Conservation (phyloP, 2,888 invertebrate genomes). For the Tethea ocularis region DNA sequence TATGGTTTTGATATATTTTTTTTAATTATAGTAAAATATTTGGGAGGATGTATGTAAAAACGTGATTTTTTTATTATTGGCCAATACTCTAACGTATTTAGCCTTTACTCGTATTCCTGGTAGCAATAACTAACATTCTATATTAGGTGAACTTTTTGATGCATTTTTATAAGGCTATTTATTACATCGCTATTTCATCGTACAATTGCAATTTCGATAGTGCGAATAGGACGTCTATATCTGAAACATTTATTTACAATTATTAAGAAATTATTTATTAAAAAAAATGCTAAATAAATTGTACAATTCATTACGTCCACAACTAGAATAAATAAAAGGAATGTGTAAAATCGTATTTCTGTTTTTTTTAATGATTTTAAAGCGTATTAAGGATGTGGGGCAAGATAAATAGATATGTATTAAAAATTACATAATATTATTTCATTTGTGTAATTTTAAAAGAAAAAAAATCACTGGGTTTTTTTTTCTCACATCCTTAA, state of each 20-base stretch:
- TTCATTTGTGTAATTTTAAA: too few relatives aligned
- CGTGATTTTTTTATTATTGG: too few relatives aligned
- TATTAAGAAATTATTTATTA: neutral
- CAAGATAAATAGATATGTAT: neutral
- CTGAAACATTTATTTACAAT: slow-evolving; percentile 4
- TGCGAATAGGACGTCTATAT: slow-evolving; percentile 5
- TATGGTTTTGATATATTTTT: too few relatives aligned
- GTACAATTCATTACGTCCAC: slow-evolving; percentile 3
- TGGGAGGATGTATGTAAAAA: too few relatives aligned
- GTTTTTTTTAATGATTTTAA: slow-evolving; percentile 6
- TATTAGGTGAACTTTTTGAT: neutral
- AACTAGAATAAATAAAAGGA: slow-evolving; percentile 28
- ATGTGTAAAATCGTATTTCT: slow-evolving; percentile 36
- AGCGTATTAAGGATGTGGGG: neutral
- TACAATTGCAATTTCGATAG: neutral
- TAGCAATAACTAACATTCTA: too few relatives aligned
- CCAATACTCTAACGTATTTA: too few relatives aligned
- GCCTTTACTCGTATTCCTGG: neutral
- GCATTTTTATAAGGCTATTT: neutral
- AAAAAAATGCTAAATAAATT: slow-evolving; percentile 4
- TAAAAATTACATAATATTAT: too few relatives aligned
- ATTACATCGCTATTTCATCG: neutral
- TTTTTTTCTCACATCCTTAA: too few relatives aligned
- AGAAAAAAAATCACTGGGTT: too few relatives aligned
- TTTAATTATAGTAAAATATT: too few relatives aligned